Evolutionary conservation across 1,140 invertebrate genomes (phyloP).

Genomic region (Cherax quadricarinatus): DNA sequence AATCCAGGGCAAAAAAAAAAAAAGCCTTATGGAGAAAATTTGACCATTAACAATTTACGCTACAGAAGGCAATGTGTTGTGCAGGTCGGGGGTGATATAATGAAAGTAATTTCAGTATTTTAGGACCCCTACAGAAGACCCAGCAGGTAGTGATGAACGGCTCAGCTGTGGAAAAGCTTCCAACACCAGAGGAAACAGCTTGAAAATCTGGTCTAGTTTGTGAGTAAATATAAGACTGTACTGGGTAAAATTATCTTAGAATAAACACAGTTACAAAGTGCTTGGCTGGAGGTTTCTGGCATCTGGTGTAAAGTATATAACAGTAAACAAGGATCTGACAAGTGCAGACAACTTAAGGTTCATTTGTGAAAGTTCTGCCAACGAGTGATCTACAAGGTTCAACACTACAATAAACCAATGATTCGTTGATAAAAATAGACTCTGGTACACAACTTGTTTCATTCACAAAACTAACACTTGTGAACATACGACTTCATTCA

Average conservation of each 20-base stretch:
- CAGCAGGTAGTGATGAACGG: too few species aligned
- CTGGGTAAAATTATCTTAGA: neutral
- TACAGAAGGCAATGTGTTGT: too few species aligned
- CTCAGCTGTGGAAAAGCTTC: too few species aligned
- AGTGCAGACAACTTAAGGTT: neutral
- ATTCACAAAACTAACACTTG: neutral
- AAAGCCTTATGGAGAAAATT: too few species aligned
- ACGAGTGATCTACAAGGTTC: neutral
- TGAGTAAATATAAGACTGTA: neutral
- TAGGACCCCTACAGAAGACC: too few species aligned
- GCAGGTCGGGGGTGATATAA: too few species aligned
- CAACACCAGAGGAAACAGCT: neutral
- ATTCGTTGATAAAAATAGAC: neutral
- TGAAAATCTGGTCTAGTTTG: neutral
- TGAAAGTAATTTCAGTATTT: too few species aligned
- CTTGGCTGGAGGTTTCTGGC: constrained; percentile 6
- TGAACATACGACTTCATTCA: neutral
- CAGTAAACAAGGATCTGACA: neutral
- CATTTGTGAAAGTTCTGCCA: neutral
- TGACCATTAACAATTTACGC: too few species aligned
- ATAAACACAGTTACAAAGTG: neutral
- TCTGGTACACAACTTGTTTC: neutral
- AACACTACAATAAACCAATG: neutral
- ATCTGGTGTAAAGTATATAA: neutral
- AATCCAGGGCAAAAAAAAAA: too few species aligned